These are phyloP conservation scores for Drosophila antonietae DNA, from an alignment of 2,888 invertebrate genomes.

Conservation along the genomic window DNA sequence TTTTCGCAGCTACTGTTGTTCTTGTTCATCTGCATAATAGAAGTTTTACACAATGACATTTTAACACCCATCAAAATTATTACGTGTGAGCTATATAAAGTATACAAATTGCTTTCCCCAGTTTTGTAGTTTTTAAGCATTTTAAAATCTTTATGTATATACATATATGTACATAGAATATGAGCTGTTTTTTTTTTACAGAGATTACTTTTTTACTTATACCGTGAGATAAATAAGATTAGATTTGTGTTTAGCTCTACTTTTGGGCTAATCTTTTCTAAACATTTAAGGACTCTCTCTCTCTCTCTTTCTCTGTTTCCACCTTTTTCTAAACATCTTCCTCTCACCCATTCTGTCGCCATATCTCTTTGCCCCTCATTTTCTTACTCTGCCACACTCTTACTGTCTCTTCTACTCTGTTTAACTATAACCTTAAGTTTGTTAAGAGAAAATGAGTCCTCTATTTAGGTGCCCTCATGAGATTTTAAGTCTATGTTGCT, in stretches of 20 bases:
- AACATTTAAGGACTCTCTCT: no score
- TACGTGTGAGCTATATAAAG: background rate
- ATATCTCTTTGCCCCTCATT: background rate
- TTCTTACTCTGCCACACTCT: background rate
- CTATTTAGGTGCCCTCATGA: slow-evolving; percentile 15
- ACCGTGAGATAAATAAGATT: no score
- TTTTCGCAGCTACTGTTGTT: slow-evolving; percentile 31
- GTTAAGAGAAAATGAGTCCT: background rate
- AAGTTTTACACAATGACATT: slow-evolving; percentile 9
- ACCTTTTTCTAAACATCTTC: no score
- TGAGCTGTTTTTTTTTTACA: no score
- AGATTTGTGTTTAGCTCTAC: no score
- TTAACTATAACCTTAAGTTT: slow-evolving; percentile 1
- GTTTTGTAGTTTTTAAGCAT: background rate
- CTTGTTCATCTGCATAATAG: slow-evolving; percentile 29
- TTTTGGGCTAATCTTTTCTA: no score
- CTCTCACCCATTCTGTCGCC: background rate
- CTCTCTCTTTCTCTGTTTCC: background rate
- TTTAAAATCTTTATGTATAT: background rate
- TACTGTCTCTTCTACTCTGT: background rate
- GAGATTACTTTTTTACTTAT: no score
- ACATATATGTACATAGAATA: no score
- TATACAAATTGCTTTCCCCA: background rate
- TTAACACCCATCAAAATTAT: background rate
- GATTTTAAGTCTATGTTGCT: slow-evolving; percentile 12